A percentile compares a stretch with the other conserved stretches of the same genome.
These are phyloP conservation scores for Pyrocoelia pectoralis DNA, from an alignment of 2,888 invertebrate genomes.

Conservation along the genomic window DNA sequence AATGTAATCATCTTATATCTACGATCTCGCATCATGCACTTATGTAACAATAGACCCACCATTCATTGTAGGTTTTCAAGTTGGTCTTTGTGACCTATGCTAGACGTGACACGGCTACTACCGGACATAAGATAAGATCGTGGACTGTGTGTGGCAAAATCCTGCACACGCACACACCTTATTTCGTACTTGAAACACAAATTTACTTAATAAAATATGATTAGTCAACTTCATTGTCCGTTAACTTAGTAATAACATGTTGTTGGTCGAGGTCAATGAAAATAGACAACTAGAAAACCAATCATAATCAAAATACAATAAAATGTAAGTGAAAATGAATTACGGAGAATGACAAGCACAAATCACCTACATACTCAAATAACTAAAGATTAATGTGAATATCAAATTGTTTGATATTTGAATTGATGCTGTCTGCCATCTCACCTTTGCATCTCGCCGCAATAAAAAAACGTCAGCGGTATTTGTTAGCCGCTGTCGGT, in stretches of 20 bases:
- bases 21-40: conserved; percentile 23
- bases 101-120: conserved; percentile 44
- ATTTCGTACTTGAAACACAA: conserved; percentile 1
- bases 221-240: conserved; percentile 3
- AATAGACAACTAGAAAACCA: neutral
- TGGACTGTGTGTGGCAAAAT: conserved; percentile 45
- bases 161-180: conserved; percentile 31
- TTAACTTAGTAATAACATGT: conserved; percentile 1
- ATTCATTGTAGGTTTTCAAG: conserved; percentile 31
- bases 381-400: conserved; percentile 22
- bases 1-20: conserved; percentile 23
- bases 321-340: conserved; percentile 14
- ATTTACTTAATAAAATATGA: conserved; percentile 10
- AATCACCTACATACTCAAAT: conserved; percentile 11
- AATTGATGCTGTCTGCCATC: conserved; percentile 30
- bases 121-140: conserved; percentile 42
- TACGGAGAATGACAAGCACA: conserved; percentile 18
- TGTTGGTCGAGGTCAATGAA: conserved; percentile 1
- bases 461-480: conserved; percentile 43
- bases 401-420: conserved; percentile 23
- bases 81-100: conserved; percentile 41
- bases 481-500: conserved; percentile 45
- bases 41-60: conserved; percentile 23
- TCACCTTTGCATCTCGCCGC: conserved; percentile 30
- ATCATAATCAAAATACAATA: conserved; percentile 12